Evolutionary conservation across 2,797 vertebrate genomes (phyloP).

Genomic region (Melanotaenia nigrans): DNA sequence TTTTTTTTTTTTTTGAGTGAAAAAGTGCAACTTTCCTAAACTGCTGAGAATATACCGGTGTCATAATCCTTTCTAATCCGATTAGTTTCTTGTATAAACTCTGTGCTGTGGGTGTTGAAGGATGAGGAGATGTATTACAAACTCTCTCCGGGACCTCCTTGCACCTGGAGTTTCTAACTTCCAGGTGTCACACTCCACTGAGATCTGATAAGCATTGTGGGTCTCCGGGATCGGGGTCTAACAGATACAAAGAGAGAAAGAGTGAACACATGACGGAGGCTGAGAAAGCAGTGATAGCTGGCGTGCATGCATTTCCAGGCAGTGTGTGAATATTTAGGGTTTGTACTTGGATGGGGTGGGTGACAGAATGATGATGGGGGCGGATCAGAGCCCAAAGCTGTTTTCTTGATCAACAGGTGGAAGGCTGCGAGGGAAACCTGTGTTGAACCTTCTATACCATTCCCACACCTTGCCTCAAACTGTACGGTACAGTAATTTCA

Average conservation of each 20-base stretch:
- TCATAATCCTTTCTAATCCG: conserved; percentile 73
- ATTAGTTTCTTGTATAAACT: conserved; percentile 72
- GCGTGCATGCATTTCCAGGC: conserved; percentile 50
- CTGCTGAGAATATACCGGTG: conserved; percentile 41
- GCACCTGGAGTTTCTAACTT: conserved; percentile 72
- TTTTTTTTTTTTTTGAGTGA: background rate
- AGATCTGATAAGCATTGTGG: conserved; percentile 67
- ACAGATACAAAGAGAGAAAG: conserved; percentile 36
- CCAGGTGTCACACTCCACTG: conserved; percentile 70
- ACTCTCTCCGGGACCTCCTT: conserved; percentile 38
- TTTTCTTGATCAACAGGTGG: conserved; percentile 65
- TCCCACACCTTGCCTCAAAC: conserved; percentile 35
- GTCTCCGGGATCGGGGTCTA: conserved; percentile 48
- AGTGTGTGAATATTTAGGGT: conserved; percentile 14
- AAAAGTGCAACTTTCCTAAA: conserved; percentile 37
- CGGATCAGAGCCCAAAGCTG: conserved; percentile 59
- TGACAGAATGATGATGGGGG: conserved; percentile 73
- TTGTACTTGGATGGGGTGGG: conserved; percentile 45
- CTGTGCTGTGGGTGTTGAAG: conserved; percentile 65
- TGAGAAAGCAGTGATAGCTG: conserved; percentile 37
- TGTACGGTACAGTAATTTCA: background rate
- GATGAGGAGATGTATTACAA: conserved; percentile 32
- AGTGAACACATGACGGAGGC: conserved; percentile 43
- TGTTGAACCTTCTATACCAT: conserved; percentile 62
- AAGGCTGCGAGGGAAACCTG: conserved; percentile 46